Base-by-base conservation (phyloP, 2,797 vertebrate genomes). In the Anguilla megastoma region DNA sequence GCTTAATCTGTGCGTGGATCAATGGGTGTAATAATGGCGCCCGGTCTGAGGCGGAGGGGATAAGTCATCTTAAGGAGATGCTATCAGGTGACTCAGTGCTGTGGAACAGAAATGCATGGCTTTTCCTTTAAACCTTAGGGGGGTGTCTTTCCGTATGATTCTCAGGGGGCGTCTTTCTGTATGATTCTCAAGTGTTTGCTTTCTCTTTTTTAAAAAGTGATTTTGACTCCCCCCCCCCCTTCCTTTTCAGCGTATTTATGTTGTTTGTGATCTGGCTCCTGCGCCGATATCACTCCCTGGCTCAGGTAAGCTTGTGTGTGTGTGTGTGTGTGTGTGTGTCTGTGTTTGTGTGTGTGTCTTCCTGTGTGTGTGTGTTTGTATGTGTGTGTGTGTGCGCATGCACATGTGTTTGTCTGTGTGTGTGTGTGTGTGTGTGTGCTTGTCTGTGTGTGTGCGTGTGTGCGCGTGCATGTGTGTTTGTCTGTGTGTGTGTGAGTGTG, bases 211-310 rank as follows among this genome's bases (percentile, higher is more conserved):
- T 45, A 33, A 12, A 24, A 86, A 30, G 66, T 21, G 66, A 9
- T 36, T 86, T 76, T 79, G 36, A 45, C 21, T 48, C 69, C 71
- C 84, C 2, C n/a, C 4, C n/a, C 14, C n/a, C 2, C 45, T 14
- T 86, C 21, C 41, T 86, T 86, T n/a, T 56, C 93, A 97, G 97
- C 89, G 86, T 97, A 91, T 97, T 97, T 92, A 97, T 98, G 97
- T 91, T 94, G 86, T 88, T 91, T 87, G 90, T 86, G 27, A 95
- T 95, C 88, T 93, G 94, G 94, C 90, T 95, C 86, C 93, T 94
- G 91, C 92, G 94, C 91, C 93, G 94, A 91, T 94, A 95, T 93
- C 94, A 94, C 93, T 93, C 93, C 88, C 90, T 97, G 95, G 96
- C 97, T 89, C 97, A 98, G 96, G 96, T 97, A 96, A 92, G 93